Evolutionary conservation across 2,113 vertebrate genomes (phyloP).

Genomic region (Butastur rufipennis): DNA sequence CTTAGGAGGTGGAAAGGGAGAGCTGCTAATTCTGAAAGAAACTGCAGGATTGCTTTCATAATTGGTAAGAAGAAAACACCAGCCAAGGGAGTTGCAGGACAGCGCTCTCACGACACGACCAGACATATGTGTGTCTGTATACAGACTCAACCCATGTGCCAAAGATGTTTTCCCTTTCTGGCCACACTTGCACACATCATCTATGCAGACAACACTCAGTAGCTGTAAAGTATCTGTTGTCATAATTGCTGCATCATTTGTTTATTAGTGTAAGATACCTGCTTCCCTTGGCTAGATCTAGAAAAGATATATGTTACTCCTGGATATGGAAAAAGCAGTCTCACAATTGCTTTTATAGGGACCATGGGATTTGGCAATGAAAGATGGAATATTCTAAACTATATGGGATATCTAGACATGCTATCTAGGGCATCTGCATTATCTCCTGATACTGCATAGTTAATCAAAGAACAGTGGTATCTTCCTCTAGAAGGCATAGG

Average conservation of each 20-base stretch:
- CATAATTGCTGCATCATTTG: not conserved
- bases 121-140: rapidly evolving
- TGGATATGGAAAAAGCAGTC: not conserved
- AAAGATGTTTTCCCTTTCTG: not conserved
- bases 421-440: not conserved
- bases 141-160: no score
- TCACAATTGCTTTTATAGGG: not conserved
- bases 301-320: not conserved
- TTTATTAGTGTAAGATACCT: not conserved
- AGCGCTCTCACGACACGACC: rapidly evolving
- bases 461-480: not conserved
- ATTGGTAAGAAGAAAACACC: not conserved
- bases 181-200: not conserved
- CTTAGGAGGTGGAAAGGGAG: not conserved
- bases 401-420: not conserved
- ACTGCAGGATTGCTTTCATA: slow-evolving; percentile 1
- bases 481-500: not conserved
- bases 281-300: not conserved
- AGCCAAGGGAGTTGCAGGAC: not conserved
- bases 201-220: not conserved
- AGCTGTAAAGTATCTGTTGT: not conserved
- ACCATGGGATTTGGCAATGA: not conserved
- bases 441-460: not conserved
- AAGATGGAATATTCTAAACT: not conserved
- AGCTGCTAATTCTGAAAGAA: slow-evolving; percentile 9